Evolutionary conservation across 2,888 invertebrate species (phyloP), one percentile per base, ranked within the genome.

Genomic region (Caenorhabditis doughertyi): DNA sequence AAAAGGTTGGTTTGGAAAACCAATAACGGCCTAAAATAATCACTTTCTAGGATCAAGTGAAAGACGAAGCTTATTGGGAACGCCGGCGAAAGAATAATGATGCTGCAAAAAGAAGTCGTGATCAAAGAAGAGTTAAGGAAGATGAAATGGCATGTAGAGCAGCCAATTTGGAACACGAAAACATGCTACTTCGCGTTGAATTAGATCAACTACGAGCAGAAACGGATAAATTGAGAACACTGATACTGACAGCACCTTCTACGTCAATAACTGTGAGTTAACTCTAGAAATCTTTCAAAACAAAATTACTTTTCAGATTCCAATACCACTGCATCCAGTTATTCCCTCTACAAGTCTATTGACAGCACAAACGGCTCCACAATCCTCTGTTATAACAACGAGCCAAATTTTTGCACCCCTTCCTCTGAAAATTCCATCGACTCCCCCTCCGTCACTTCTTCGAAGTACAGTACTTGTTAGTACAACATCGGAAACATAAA

Each of bases 61-160:
- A 95, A 89, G 96, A 97, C 91, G 95, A 95, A 4, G 94, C 95
- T 0, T 98, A 98, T 92, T 95, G 95, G 93, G 96, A 96, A 89
- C 94, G 96, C 71, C 93, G 97, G 11, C 94, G 95, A 87, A 96
- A 96, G 92, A 98, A 98, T 92, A 98, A 98, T 92, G 96, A 95
- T 84, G 97, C 98, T 0, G 98, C 98, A 0, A 98, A 98, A 92
- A 94, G 96, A 88, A 97, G 97, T 0, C 94, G 98, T 3, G 97
- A 98, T 90, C 95, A 96, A 0, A 94, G 98, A 80, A 94, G 96
- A 88, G 94, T 95, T 55, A 87, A 87, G 51, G 97, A 98, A 92
- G 96, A 97, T 86, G 96, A 97, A 89, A 95, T 97, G 76, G 96
- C 97, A 0, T 95, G 96, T 55, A 94, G 96, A 74, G 96, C 96